Evolutionary conservation across 1,140 invertebrate genomes (phyloP).

Genomic region (Diprion similis): DNA sequence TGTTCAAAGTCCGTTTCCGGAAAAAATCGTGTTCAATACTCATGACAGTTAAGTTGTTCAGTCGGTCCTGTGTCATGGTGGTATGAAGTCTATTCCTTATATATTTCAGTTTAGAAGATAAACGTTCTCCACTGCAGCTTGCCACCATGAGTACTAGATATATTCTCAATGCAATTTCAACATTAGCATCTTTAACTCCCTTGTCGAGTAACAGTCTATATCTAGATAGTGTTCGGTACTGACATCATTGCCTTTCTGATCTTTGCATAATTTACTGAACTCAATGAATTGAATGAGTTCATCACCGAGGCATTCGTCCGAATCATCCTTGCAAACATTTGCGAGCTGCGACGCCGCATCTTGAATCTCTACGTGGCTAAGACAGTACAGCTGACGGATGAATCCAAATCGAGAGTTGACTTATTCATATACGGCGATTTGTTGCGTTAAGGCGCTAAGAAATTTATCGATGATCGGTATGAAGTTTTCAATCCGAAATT

Average conservation of each 20-base stretch:
- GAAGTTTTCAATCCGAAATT: slow-evolving; percentile 1
- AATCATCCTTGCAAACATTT: not conserved
- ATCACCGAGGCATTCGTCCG: not conserved
- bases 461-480: not conserved
- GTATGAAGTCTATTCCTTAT: slow-evolving; percentile 31
- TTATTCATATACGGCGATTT: not conserved
- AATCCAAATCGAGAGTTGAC: not conserved
- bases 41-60: slow-evolving; percentile 27
- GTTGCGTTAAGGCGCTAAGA: not conserved
- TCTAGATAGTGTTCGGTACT: slow-evolving; percentile 20
- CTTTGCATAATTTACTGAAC: slow-evolving; percentile 24
- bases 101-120: slow-evolving; percentile 37
- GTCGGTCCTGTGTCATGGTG: slow-evolving; percentile 28
- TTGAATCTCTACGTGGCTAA: not conserved
- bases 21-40: slow-evolving; percentile 27
- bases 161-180: slow-evolving; percentile 33
- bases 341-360: not conserved
- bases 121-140: slow-evolving; percentile 36
- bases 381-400: not conserved
- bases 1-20: not conserved
- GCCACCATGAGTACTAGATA: slow-evolving; percentile 31
- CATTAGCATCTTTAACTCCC: slow-evolving; percentile 29
- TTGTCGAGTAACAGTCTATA: slow-evolving; percentile 29
- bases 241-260: slow-evolving; percentile 12
- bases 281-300: slow-evolving; percentile 17